Conservation (phyloP, 2,888 invertebrate genomes). For the Esperia sulphurella region DNA sequence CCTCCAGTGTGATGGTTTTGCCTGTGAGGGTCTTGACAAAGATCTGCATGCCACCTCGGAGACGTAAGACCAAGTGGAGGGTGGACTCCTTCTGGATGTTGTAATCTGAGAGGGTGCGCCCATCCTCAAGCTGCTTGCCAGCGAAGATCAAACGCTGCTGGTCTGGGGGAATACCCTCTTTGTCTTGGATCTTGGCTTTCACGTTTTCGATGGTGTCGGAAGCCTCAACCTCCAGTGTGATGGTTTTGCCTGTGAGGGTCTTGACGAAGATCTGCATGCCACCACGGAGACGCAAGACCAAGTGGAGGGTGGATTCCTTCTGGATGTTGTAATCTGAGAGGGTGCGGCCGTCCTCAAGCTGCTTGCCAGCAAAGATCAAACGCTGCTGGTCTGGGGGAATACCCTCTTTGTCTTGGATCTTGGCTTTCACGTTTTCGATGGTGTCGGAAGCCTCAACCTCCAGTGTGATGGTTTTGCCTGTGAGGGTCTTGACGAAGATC, state of each 20-base stretch:
- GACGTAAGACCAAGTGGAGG: constrained; percentile 46
- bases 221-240: constrained; percentile 50
- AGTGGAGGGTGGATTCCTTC: constrained; percentile 49
- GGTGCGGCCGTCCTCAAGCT: constrained; percentile 53
- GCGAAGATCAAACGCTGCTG: constrained; percentile 57
- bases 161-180: constrained; percentile 57
- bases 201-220: constrained; percentile 65
- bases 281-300: constrained; percentile 50
- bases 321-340: constrained; percentile 57
- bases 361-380: constrained; percentile 53
- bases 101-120: constrained; percentile 51
- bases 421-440: constrained; percentile 56
- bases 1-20: constrained; percentile 52
- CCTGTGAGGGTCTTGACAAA: constrained; percentile 56
- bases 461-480: constrained; percentile 51
- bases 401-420: constrained; percentile 58
- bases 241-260: constrained; percentile 52
- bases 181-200: constrained; percentile 62
- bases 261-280: constrained; percentile 61
- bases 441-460: constrained; percentile 56
- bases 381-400: constrained; percentile 58
- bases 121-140: constrained; percentile 54
- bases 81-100: constrained; percentile 58
- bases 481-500: constrained; percentile 53
- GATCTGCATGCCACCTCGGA: constrained; percentile 60